Evolutionary conservation across 2,113 vertebrate species (phyloP), one percentile per base, ranked within the genome.

Genomic region (Accipiter virgatus): DNA sequence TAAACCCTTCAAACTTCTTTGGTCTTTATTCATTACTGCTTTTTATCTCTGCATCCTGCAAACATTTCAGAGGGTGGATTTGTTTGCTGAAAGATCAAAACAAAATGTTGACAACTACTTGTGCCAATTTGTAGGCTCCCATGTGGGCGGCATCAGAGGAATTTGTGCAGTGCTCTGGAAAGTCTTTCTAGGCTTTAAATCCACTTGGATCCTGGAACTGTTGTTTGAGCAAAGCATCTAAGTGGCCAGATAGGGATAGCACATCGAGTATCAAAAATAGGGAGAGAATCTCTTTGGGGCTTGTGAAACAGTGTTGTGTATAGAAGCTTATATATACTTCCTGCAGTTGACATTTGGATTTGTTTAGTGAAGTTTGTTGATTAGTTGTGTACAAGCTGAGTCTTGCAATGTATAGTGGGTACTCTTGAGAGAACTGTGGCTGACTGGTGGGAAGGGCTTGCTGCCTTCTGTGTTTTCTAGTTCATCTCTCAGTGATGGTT

Each of bases 81-180:
- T 96, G 81, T 97, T 97, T 97, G 89, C 93, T 8, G 23, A 29
- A 78, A 95, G 78, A 95, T 96, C 84, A 91, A 95, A 97, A 95
- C 86, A 89, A 83, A 93, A 83, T 90, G 66, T 81, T 96, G 93
- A 96, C 87, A 70, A 29, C 55, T 93, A 15, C 62, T 83, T 67
- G 81, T 96, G 93, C 93, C 81, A 95, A 50, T 90, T 91, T 94
- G 73, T 93, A 89, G 78, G 66, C 73, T 87, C 65, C 65, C 45
- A 1, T 47, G 89, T 94, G 91, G 87, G 94, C 1, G 62, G 61
- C 47, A 74, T 88, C 74, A 78, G 94, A 93, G 63, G 53, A 55
- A 17, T 70, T 77, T 38, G 43, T 85, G 66, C 63, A 63, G 70
- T 55, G 63, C 74, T 88, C 67, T 92, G 83, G n/a, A 21, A 93